A percentile compares a stretch with the other conserved stretches of the same genome.
Evolutionary conservation across 2,797 vertebrate species (phyloP).

Genomic region (Myripristis murdjan): DNA sequence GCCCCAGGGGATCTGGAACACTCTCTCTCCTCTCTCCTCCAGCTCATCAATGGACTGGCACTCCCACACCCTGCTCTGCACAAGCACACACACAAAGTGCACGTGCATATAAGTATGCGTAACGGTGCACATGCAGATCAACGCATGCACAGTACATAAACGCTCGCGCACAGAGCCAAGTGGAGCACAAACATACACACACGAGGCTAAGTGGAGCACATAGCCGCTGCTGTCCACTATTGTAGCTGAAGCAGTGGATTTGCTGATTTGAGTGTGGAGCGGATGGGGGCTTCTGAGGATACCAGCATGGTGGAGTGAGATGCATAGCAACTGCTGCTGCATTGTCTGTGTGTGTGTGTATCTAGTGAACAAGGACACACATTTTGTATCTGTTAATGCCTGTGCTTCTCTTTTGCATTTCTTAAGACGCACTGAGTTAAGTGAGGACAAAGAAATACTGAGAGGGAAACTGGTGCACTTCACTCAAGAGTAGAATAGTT

Average conservation of each 20-base stretch:
- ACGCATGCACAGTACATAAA: conserved; percentile 28
- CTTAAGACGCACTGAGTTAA: neutral
- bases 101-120: neutral
- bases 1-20: conserved; percentile 73
- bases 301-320: conserved; percentile 17
- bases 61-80: conserved; percentile 58
- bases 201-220: neutral
- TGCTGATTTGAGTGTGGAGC: conserved; percentile 35
- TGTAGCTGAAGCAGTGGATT: conserved; percentile 16
- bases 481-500: neutral
- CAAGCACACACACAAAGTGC: conserved; percentile 1
- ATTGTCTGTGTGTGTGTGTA: conserved; percentile 11
- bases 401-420: neutral
- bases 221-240: conserved; percentile 39
- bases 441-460: no score
- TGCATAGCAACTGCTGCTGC: conserved; percentile 9
- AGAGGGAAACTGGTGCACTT: neutral
- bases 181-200: conserved; percentile 47
- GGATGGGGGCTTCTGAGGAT: conserved; percentile 55
- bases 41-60: conserved; percentile 78
- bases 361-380: neutral
- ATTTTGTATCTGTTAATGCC: neutral
- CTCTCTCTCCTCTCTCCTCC: conserved; percentile 62
- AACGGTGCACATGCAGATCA: conserved; percentile 25
- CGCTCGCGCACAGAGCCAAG: conserved; percentile 41